phyloP scores from a whole-genome alignment of 2,888 invertebrate species.

The Dysmachus trigonus region DNA sequence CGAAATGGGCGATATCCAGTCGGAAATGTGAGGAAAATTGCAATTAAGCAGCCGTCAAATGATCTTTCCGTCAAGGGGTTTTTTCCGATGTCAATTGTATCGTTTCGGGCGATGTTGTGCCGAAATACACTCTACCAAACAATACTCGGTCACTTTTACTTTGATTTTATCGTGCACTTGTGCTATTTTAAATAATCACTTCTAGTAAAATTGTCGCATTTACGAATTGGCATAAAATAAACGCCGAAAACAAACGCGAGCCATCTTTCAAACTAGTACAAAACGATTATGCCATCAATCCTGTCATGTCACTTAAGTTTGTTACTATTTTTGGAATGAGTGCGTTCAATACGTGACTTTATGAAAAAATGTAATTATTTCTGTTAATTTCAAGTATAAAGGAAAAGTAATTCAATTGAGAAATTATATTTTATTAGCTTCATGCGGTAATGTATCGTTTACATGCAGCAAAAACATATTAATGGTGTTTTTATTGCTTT shows the following conservation, averaged over 20 bases:
- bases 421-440: neutral
- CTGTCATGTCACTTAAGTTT: neutral
- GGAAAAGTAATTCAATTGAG: neutral
- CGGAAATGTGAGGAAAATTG: neutral
- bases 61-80: conserved; percentile 12
- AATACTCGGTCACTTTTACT: neutral
- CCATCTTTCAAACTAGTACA: conserved; percentile 54
- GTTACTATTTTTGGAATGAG: neutral
- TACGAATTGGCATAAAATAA: conserved; percentile 46
- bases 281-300: conserved; percentile 27
- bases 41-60: conserved; percentile 13
- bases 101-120: neutral
- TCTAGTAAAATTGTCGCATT: neutral
- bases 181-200: neutral
- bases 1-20: neutral
- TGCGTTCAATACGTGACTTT: neutral
- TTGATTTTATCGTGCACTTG: neutral
- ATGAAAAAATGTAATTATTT: neutral
- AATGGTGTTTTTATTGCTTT: neutral
- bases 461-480: neutral
- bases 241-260: conserved; percentile 54
- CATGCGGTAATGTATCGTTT: neutral
- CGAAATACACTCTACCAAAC: neutral
- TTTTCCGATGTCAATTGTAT: neutral
- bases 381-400: neutral